Percentiles rank a stretch among this genome's conserved stretches.
phyloP scores from a whole-genome alignment of 2,113 vertebrate species.

The Corythoichthys haematopterus region DNA sequence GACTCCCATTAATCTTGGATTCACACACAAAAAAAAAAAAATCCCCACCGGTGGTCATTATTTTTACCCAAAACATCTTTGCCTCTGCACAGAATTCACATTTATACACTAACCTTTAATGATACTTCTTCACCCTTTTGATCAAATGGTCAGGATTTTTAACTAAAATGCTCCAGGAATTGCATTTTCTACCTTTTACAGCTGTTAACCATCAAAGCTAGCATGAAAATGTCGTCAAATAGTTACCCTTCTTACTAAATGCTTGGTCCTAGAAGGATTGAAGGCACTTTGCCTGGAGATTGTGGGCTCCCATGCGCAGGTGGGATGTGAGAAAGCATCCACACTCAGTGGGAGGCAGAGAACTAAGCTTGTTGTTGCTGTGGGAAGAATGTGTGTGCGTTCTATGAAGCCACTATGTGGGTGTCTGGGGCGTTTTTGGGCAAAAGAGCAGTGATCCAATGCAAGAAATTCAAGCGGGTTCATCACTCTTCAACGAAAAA shows the following conservation, averaged over 20 bases:
- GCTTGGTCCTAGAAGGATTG: slow-evolving; percentile 40
- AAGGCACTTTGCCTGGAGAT: slow-evolving; percentile 51
- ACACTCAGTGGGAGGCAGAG: slow-evolving; percentile 72
- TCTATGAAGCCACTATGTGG: slow-evolving; percentile 47
- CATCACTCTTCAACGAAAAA: slow-evolving; percentile 35
- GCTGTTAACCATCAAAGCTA: too few relatives aligned
- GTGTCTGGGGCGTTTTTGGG: slow-evolving; percentile 61
- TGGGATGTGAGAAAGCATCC: slow-evolving; percentile 75
- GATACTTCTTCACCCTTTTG: too few relatives aligned
- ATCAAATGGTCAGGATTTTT: too few relatives aligned
- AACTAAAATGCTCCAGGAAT: too few relatives aligned
- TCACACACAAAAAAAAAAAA: too few relatives aligned
- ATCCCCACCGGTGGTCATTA: too few relatives aligned
- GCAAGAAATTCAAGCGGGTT: slow-evolving; percentile 24
- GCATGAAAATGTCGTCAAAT: slow-evolving; percentile 16
- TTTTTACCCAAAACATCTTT: too few relatives aligned
- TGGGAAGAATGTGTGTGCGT: slow-evolving; percentile 57
- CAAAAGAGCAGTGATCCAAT: slow-evolving; percentile 51
- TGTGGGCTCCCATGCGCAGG: slow-evolving; percentile 68
- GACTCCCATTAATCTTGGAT: too few relatives aligned
- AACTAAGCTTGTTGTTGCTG: slow-evolving; percentile 63
- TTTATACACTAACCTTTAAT: too few relatives aligned
- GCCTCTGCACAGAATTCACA: too few relatives aligned
- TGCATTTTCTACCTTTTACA: too few relatives aligned
- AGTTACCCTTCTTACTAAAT: slow-evolving; percentile 27